Conservation (phyloP, 2,113 vertebrate species). For the Stegostoma tigrinum region DNA sequence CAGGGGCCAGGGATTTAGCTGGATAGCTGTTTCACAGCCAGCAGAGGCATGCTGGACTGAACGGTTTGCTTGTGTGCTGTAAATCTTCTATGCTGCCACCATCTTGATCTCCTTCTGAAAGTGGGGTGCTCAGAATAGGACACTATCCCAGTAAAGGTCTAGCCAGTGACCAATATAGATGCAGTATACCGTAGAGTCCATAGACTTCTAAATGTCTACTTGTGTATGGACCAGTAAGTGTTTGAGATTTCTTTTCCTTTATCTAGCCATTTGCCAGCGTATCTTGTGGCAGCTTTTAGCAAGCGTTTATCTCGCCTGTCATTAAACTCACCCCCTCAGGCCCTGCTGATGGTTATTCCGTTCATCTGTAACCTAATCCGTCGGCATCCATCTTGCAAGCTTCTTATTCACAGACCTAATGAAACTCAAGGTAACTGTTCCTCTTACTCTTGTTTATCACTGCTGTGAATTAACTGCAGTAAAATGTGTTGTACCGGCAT, state of each 20-base stretch:
- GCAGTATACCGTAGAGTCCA: background rate
- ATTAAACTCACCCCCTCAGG: slow-evolving; percentile 75
- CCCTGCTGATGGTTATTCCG: slow-evolving; percentile 76
- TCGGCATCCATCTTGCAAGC: slow-evolving; percentile 74
- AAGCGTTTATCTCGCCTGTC: slow-evolving; percentile 82
- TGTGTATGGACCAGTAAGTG: too few relatives aligned
- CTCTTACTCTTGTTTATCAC: background rate
- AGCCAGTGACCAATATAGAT: background rate
- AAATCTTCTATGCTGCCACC: too few relatives aligned
- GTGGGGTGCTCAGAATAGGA: too few relatives aligned
- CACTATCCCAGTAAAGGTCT: background rate
- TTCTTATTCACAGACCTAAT: slow-evolving; percentile 74
- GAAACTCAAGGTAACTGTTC: background rate
- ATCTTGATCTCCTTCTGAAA: background rate
- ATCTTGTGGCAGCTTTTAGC: slow-evolving; percentile 84
- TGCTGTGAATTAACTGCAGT: background rate
- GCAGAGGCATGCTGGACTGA: too few relatives aligned
- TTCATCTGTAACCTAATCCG: slow-evolving; percentile 89
- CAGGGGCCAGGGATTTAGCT: too few relatives aligned
- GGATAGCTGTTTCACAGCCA: too few relatives aligned
- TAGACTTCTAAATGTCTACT: background rate
- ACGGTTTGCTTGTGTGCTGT: too few relatives aligned
- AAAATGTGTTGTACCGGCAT: background rate
- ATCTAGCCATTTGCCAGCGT: slow-evolving; percentile 78
- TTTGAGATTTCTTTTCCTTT: background rate